Conservation (phyloP, 1,140 invertebrate genomes). For the Brachionus plicatilis region DNA sequence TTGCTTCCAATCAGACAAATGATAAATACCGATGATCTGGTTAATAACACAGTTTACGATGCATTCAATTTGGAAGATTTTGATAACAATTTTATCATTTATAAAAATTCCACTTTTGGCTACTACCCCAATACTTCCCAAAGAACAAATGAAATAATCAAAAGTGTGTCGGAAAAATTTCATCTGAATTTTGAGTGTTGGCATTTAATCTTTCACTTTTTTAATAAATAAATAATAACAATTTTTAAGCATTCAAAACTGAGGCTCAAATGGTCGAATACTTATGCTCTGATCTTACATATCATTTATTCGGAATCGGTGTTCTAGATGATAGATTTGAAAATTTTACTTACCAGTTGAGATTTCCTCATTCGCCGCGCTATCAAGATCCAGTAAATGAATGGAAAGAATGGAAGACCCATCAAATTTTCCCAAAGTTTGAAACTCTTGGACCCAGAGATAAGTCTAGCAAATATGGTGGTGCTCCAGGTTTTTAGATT, state of each 20-base stretch:
- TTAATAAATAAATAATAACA: background rate
- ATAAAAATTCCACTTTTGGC: constrained; percentile 43
- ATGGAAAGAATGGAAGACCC: constrained; percentile 63
- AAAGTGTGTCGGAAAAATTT: constrained; percentile 42
- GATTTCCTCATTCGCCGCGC: constrained; percentile 63
- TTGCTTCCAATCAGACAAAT: constrained; percentile 47
- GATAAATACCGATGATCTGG: constrained; percentile 43
- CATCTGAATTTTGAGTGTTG: constrained; percentile 41
- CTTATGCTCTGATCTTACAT: constrained; percentile 45
- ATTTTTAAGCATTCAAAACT: constrained; percentile 47
- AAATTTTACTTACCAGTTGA: constrained; percentile 58
- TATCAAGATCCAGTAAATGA: constrained; percentile 49
- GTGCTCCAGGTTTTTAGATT: constrained; percentile 59
- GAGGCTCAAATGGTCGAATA: constrained; percentile 53
- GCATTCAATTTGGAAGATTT: constrained; percentile 44
- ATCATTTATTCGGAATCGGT: constrained; percentile 52
- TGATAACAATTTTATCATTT: constrained; percentile 42
- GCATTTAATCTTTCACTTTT: no score
- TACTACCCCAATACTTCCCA: constrained; percentile 46
- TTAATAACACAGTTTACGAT: constrained; percentile 44
- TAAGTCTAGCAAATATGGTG: constrained; percentile 58
- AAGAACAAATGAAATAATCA: constrained; percentile 44
- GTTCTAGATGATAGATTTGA: constrained; percentile 46
- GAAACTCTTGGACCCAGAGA: constrained; percentile 64
- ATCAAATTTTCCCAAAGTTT: constrained; percentile 65